These are phyloP conservation scores for Mesembrinibis cayennensis DNA, from an alignment of 2,113 vertebrate species.

Conservation along the genomic window DNA sequence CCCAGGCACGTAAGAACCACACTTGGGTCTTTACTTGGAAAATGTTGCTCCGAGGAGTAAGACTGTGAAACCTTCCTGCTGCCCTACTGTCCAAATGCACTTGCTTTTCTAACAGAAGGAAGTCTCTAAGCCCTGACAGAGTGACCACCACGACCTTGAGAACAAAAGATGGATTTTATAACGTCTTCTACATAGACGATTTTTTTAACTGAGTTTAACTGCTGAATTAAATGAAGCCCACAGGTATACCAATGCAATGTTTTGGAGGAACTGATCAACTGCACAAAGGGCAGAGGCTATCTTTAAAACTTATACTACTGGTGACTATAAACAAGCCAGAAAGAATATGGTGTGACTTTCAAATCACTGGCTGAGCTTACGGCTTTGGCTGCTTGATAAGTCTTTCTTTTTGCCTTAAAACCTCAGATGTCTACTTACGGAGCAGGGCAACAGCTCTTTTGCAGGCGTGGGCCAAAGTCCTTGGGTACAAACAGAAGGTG, in stretches of 20 bases:
- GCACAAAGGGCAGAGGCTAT: background rate
- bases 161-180: background rate
- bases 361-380: background rate
- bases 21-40: conserved; percentile 10
- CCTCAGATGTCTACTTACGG: background rate
- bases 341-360: background rate
- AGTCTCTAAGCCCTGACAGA: background rate
- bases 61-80: background rate
- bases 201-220: background rate
- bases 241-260: background rate
- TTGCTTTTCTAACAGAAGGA: background rate
- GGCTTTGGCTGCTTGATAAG: background rate
- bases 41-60: background rate
- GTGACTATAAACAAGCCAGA: background rate
- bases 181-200: background rate
- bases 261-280: background rate
- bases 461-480: background rate
- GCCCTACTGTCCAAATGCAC: background rate
- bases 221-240: background rate
- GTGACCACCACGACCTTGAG: background rate
- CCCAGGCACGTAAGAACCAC: background rate
- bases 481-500: background rate
- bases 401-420: background rate
- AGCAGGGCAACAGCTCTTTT: background rate
- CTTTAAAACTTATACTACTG: background rate